Evolutionary conservation across 2,888 invertebrate species (phyloP), one percentile per base, ranked within the genome.

Genomic region (Strigamia crassipes): DNA sequence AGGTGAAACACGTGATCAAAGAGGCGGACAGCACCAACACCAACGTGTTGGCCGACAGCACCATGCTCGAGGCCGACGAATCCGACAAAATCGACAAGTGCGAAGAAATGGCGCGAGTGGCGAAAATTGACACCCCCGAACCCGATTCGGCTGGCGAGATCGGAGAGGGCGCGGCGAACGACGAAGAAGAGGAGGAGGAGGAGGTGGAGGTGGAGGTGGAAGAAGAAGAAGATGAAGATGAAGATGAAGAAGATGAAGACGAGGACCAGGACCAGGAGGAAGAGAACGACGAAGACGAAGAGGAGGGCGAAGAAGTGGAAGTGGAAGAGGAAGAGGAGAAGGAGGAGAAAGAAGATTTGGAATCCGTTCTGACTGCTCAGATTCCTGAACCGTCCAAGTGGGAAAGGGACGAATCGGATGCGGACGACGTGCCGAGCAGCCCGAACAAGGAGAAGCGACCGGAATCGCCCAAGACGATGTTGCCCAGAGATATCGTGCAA

Each of bases 401-500:
- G 96, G 96, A 96, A 88, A 91, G 94, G 41, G 93, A 93, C 66
- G 93, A 93, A 81, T 84, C 79, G 27, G 82, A 80, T 34, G 18
- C 78, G n/a, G 51, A 56, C 8, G 80, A 66, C 3, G 42, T 15
- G 42, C 2, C 21, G 13, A 27, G 13, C 10, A 27, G 18, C 10
- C 77, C 82, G n/a, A 82, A 83, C 78, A 82, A 82, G 51, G 83
- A 83, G 41, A 82, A 83, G 15, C 91, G 91, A 85, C 89, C 90
- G 9, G 91, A 90, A 82, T 84, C 83, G 38, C 83, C 84, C 66
- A 94, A 94, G 89, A 92, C 93, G n/a, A n/a, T n/a, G 61, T 89
- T 92, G 0, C 95, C 96, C 0, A 94, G 93, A 23, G 96, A 96
- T 88, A 95, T 96, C 5, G 89, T 96, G 80, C 96, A 96, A 86